Evolutionary conservation across 2,797 vertebrate genomes (phyloP), one percentile per base, ranked within the genome.

Genomic region (Heliangelus exortis): DNA sequence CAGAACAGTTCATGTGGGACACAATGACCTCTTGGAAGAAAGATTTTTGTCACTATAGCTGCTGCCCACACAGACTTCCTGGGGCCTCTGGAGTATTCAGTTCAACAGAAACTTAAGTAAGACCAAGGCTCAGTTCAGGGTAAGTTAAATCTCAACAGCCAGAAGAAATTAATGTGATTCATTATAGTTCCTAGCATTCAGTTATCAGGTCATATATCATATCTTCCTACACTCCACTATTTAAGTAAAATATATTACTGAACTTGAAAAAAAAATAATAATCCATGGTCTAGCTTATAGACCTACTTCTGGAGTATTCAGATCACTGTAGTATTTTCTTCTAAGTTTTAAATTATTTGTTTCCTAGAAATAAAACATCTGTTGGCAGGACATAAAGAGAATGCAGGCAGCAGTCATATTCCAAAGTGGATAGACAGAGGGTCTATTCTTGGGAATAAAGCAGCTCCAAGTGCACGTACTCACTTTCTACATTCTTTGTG

Each of bases 341-440:
- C 51, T 22, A 18, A 58, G 12, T 21, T 74, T 34, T 12, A 34
- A 72, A 67, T 53, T 62, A 15, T 51, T 69, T 53, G 10, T 66
- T 61, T 89, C 34, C 50, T 61, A 62, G 33, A 77, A 71, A 82
- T n/a, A 48, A 76, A 36, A 4, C 4, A 55, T 17, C 3, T 33
- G 6, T 3, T 26, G 25, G n/a, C 0, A 2, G 36, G 20, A 7
- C n/a, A 31, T 41, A 41, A 85, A 23, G 0, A 4, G 26, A 21
- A 50, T 4, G 13, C 31, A 71, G 23, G 22, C 22, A 87, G 43
- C 36, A 83, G 47, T 23, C 8, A 16, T 45, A 20, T 33, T 39
- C 58, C 29, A 59, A 23, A 67, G 15, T 0, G 1, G 76, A 59
- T 0, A 29, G 36, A 22, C 31, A 16, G 25, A 55, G 25, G 3